These are phyloP conservation scores for Pseudomyrmex pallidus DNA, from an alignment of 1,140 invertebrate species.

Conservation along the genomic window DNA sequence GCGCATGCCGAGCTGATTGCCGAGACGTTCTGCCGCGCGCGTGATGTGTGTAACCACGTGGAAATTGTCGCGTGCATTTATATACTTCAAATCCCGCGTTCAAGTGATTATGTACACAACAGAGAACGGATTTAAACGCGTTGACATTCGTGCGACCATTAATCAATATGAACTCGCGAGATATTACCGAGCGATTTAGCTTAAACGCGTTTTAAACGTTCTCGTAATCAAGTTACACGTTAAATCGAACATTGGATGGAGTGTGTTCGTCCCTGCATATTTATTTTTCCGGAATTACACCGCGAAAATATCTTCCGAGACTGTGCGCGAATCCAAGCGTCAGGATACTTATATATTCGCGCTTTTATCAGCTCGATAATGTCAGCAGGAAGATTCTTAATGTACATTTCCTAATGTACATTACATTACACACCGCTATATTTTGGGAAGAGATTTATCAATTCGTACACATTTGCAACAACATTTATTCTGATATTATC, in stretches of 20 bases:
- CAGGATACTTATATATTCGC: neutral
- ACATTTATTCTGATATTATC: neutral
- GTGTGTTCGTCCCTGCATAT: neutral
- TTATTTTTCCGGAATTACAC: conserved; percentile 1
- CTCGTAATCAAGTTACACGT: neutral
- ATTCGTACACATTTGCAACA: neutral
- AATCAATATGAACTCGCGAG: too few relatives aligned
- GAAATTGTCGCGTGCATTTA: neutral
- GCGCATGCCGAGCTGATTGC: neutral
- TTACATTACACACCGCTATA: neutral
- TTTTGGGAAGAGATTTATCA: conserved; percentile 44
- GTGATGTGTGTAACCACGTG: neutral
- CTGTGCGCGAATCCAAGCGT: conserved; percentile 15
- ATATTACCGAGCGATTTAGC: neutral
- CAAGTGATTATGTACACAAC: neutral
- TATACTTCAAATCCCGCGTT: neutral
- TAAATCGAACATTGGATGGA: neutral
- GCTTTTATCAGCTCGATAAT: conserved; percentile 10
- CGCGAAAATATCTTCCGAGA: conserved; percentile 38
- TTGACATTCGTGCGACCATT: neutral
- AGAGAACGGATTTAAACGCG: neutral
- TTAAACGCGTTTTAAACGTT: neutral
- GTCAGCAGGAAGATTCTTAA: conserved; percentile 17
- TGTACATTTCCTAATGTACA: neutral
- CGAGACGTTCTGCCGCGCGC: neutral